Percentiles rank a stretch among this genome's conserved stretches.
phyloP scores from a whole-genome alignment of 1,140 invertebrate species.

The Notospermus geniculatus region DNA sequence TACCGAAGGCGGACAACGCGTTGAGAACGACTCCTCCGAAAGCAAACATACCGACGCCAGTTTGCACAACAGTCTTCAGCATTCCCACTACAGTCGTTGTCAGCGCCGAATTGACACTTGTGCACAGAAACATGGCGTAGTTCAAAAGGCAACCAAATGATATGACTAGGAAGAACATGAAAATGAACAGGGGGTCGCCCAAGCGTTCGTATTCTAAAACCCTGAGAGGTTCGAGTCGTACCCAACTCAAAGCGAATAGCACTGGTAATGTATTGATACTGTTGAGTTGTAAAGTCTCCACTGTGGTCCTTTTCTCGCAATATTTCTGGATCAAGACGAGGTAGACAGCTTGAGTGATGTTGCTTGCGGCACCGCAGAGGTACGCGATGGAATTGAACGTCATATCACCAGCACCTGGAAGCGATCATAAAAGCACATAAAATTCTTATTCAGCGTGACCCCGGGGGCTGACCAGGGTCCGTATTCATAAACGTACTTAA shows the following conservation, averaged over 20 bases:
- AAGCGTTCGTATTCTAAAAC: constrained; percentile 25
- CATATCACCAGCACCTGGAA: constrained; percentile 58
- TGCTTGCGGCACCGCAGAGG: constrained; percentile 56
- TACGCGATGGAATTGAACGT: constrained; percentile 56
- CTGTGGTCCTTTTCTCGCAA: constrained; percentile 45
- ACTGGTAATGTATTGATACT: constrained; percentile 58
- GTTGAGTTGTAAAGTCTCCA: constrained; percentile 56
- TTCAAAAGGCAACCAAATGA: constrained; percentile 57
- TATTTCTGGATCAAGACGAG: constrained; percentile 57
- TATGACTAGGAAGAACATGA: constrained; percentile 51
- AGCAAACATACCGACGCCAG: constrained; percentile 58
- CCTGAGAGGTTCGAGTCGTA: constrained; percentile 39
- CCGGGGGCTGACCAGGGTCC: too few relatives aligned
- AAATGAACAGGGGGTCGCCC: constrained; percentile 39
- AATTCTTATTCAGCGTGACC: neutral
- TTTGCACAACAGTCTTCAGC: constrained; percentile 58
- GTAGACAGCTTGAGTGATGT: constrained; percentile 58
- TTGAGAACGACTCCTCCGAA: constrained; percentile 58
- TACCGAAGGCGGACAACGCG: constrained; percentile 47
- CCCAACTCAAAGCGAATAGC: constrained; percentile 38
- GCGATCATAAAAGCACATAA: too few relatives aligned
- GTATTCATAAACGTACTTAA: too few relatives aligned
- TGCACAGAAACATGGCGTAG: constrained; percentile 60
- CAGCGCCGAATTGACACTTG: constrained; percentile 57
- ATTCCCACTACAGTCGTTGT: constrained; percentile 60